Conservation (phyloP, 2,797 vertebrate species). For the Premnoplex brunnescens region DNA sequence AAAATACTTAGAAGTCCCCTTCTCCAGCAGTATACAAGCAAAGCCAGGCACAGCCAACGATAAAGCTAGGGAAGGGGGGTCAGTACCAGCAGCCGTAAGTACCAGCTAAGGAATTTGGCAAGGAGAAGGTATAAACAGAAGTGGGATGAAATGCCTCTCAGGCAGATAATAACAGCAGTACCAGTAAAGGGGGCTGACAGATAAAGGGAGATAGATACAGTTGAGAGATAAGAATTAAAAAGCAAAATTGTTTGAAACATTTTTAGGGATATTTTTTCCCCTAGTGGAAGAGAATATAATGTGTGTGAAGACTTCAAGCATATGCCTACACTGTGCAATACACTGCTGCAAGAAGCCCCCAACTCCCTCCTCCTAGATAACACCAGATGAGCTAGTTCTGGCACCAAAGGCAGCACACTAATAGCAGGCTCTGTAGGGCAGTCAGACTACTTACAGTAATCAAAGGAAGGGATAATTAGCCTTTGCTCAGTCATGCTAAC, state of each 20-base stretch:
- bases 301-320: background rate
- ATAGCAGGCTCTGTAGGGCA: background rate
- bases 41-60: background rate
- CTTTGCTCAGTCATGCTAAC: constrained; percentile 22
- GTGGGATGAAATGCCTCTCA: background rate
- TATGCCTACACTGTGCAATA: background rate
- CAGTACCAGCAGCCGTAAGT: background rate
- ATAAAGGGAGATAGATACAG: background rate
- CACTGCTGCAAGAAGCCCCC: background rate
- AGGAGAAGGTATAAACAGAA: background rate
- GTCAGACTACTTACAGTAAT: constrained; percentile 7
- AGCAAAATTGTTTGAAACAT: background rate
- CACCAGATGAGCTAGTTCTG: background rate
- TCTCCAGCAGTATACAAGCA: background rate
- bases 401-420: background rate
- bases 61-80: background rate
- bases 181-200: background rate
- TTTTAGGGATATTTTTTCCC: background rate
- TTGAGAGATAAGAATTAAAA: background rate
- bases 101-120: background rate
- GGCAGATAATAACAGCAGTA: background rate
- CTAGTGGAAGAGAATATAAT: background rate
- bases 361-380: background rate
- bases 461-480: constrained; percentile 33
- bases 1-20: background rate